A percentile compares a stretch with the other conserved stretches of the same genome.
These are phyloP conservation scores for Muricea muricata DNA, from an alignment of 92 coral and sea anemone genomes.

Conservation along the genomic window DNA sequence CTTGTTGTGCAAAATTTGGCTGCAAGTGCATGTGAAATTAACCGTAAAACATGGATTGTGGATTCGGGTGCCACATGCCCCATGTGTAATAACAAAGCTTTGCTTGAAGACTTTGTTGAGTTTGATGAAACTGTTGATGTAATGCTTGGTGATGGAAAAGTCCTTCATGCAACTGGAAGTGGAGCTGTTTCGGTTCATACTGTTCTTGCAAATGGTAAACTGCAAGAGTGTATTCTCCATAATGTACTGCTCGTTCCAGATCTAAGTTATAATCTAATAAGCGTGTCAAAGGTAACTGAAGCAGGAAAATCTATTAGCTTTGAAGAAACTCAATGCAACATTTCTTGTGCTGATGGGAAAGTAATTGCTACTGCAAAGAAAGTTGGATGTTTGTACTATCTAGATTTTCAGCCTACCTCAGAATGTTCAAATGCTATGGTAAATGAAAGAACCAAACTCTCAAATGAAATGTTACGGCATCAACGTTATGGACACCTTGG, in stretches of 20 bases:
- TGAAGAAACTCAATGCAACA: slow-evolving; percentile 54
- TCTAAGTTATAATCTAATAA: slow-evolving; percentile 53
- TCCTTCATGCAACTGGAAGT: slow-evolving; percentile 55
- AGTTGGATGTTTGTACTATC: slow-evolving; percentile 61
- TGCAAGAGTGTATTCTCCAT: slow-evolving; percentile 40
- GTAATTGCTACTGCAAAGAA: slow-evolving; percentile 58
- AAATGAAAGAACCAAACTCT: slow-evolving; percentile 28
- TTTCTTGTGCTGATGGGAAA: slow-evolving; percentile 51
- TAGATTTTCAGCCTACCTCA: slow-evolving; percentile 31
- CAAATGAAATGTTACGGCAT: slow-evolving; percentile 62
- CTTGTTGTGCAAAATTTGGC: slow-evolving; percentile 44
- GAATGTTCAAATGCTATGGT: slow-evolving; percentile 45
- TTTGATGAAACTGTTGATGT: slow-evolving; percentile 27
- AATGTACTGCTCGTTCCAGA: slow-evolving; percentile 66
- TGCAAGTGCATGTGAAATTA: slow-evolving; percentile 16
- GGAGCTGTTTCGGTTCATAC: slow-evolving; percentile 52
- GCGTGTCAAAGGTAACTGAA: slow-evolving; percentile 61
- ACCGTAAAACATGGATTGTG: slow-evolving; percentile 52
- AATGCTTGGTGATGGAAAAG: slow-evolving; percentile 62
- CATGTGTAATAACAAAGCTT: slow-evolving; percentile 44
- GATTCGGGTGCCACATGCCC: slow-evolving; percentile 72
- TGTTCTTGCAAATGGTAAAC: slow-evolving; percentile 55
- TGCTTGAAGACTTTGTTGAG: slow-evolving; percentile 55
- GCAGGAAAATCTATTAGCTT: slow-evolving; percentile 52
- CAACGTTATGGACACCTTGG: slow-evolving; percentile 73